Conservation (phyloP, 2,888 invertebrate species). For the Trichopoda pennipes region DNA sequence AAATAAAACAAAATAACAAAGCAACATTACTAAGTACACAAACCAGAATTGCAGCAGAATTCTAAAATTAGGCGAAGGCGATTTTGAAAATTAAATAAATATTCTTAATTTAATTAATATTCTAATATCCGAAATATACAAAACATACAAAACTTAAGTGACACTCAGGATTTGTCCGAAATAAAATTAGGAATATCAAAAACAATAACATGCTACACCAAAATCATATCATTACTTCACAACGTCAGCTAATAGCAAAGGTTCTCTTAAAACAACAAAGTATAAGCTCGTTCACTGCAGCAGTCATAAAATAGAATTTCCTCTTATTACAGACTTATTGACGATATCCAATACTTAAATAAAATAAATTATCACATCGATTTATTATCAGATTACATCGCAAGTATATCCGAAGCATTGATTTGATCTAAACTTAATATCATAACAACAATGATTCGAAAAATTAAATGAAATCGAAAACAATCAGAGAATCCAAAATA, state of each 20-base stretch:
- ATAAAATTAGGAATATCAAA: conserved; percentile 22
- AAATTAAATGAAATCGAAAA: no score
- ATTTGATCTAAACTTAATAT: neutral
- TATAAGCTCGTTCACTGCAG: conserved; percentile 12
- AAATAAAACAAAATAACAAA: no score
- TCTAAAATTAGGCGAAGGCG: neutral
- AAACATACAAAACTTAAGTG: no score
- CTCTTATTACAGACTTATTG: conserved; percentile 8
- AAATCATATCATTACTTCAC: conserved; percentile 8
- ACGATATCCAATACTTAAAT: conserved; percentile 14
- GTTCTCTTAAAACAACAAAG: no score
- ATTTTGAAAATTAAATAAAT: neutral
- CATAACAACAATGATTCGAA: no score
- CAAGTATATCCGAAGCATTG: conserved; percentile 5
- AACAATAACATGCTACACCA: conserved; percentile 13
- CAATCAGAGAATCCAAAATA: no score
- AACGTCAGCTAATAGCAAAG: no score
- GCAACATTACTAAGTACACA: conserved; percentile 2
- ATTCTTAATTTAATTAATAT: neutral
- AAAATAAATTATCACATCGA: neutral
- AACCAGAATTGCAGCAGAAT: no score
- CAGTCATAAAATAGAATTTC: conserved; percentile 16
- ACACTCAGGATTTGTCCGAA: neutral
- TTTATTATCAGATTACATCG: neutral
- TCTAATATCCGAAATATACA: conserved; percentile 10